Base-by-base conservation (phyloP, 2,113 vertebrate genomes). In the Puma concolor region DNA sequence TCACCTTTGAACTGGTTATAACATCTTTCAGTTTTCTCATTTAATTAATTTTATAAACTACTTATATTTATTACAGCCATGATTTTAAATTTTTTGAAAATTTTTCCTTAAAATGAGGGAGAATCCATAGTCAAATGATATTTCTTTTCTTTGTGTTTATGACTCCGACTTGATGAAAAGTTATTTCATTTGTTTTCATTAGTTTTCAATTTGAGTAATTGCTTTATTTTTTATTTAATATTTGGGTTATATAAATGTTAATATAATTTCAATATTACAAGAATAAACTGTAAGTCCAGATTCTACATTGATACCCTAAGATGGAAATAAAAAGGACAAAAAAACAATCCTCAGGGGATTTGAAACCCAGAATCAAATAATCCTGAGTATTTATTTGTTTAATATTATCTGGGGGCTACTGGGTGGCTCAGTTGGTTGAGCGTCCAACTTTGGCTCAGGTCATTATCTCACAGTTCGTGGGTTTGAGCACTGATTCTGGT, bases 331-430 rank as follows among this genome's bases (percentile, higher is more conserved):
- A 60, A 0, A 23, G 3, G 10, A 50, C 6, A 29, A 41, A 64
- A 64, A 10, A 36, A 15, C 9, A 38, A 7, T 1, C 0, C 1
- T 50, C 7, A 84, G 77, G 41, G 3, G 4, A 54, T 41, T 0
- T 81, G 36, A 81, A 64, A 41, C 9, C 23, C 44, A 86, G 64
- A 74, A 81, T 66, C 29, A 74, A 36, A 54, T 54, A 63, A 63
- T 44, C 13, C 8, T 81, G 15, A 36, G 57, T 38, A 63, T 1
- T 10, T 44, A 76, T 15, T 64, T 96, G 23, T 36, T 88, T 74
- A 67, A 66, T 16, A 74, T 54, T 44, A 57, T 74, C 66, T 92
- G 29, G 33, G 44, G 44, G 44, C 44, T 44, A 7, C 44, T 44
- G 44, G 8, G 44, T 44, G 44, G 44, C 44, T 44, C 44, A 44